Conservation (phyloP, 2,888 invertebrate genomes). For the Empis stercorea region DNA sequence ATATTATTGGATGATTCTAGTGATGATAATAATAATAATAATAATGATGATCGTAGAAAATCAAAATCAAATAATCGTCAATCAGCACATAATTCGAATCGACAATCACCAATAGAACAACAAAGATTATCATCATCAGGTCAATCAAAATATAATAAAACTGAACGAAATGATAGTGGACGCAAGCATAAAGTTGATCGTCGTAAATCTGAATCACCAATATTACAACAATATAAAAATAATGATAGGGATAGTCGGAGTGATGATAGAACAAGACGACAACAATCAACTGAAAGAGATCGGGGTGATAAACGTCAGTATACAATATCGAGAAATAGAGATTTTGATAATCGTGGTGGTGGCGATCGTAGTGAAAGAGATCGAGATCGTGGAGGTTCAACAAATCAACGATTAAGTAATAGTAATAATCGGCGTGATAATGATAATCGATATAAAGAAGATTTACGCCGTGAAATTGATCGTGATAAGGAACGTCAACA, state of each 20-base stretch:
- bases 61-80: neutral
- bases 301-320: slow-evolving; percentile 9
- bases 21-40: slow-evolving; percentile 39
- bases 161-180: slow-evolving; percentile 4
- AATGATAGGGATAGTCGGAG: too few species aligned
- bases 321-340: slow-evolving; percentile 16
- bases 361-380: slow-evolving; percentile 7
- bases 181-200: too few species aligned
- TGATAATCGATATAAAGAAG: slow-evolving; percentile 33
- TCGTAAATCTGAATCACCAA: too few species aligned
- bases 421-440: slow-evolving; percentile 34
- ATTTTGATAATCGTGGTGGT: slow-evolving; percentile 9
- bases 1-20: slow-evolving; percentile 55
- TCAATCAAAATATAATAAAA: too few species aligned
- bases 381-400: slow-evolving; percentile 17
- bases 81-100: neutral
- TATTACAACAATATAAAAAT: too few species aligned
- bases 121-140: too few species aligned
- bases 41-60: too few species aligned
- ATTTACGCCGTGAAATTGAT: slow-evolving; percentile 27
- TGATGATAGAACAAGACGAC: slow-evolving; percentile 4
- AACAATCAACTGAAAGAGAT: slow-evolving; percentile 10
- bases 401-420: slow-evolving; percentile 11
- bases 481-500: slow-evolving; percentile 22
- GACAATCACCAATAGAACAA: neutral